Evolutionary conservation across 2,113 vertebrate genomes (phyloP), one percentile per base, ranked within the genome.

Genomic region (Anhinga rufa): DNA sequence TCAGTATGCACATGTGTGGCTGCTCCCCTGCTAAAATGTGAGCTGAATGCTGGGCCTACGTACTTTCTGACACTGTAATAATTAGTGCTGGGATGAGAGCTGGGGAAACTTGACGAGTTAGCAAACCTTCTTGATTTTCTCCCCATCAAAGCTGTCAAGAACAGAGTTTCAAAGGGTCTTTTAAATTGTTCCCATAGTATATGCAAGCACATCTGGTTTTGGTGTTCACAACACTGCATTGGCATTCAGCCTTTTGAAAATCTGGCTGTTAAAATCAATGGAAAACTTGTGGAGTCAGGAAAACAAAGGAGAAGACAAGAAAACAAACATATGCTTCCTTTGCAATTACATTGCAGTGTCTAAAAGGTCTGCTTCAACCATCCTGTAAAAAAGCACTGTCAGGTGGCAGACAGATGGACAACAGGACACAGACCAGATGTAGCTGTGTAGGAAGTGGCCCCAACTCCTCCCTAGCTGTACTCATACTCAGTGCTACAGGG

Each of bases 141-240:
- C 26, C n/a, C 0, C 1, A 79, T 86, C 82, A 92, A 71, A 86
- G 72, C 80, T 93, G 80, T 88, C 92, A 94, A 86, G 48, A 90
- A 32, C 21, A n/a, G 72, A 60, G 42, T 93, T 96, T 96, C 82
- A 94, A 92, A 96, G 51, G 40, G 26, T 82, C 65, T 76, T 86
- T 82, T 90, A 36, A 93, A 92, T 90, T 93, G 76, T 93, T 92
- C 61, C 86, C 82, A 52, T 66, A 82, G 60, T 84, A 57, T 61
- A 52, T 82, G 48, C 48, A 91, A 66, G 51, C 85, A 92, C 93
- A 96, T 96, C 93, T 96, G 96, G 0, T 96, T 93, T 84, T 94
- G 65, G 82, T 96, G 86, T 93, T 96, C 95, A 79, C 82, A 92
- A 40, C 48, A 52, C 65, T 78, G 7, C 3, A 6, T 6, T 54